Conservation (phyloP, 2,888 invertebrate species). For the Callinectes sapidus region DNA sequence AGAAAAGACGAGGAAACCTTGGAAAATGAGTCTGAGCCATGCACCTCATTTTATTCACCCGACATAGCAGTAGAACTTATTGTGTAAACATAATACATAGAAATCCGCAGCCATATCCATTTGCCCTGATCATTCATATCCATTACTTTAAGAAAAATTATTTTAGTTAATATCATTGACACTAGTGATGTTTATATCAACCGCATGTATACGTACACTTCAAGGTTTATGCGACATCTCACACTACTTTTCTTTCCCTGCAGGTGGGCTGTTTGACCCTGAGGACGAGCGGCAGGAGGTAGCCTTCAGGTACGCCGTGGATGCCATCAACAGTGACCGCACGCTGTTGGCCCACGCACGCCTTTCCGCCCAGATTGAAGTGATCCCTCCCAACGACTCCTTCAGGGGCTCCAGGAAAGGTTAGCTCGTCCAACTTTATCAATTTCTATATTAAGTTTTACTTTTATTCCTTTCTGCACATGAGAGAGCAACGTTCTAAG, state of each 20-base stretch:
- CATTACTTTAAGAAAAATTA: background rate
- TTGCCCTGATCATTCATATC: background rate
- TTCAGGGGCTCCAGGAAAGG: conserved; percentile 75
- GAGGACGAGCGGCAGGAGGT: conserved; percentile 91
- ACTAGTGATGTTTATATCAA: background rate
- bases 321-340: conserved; percentile 90
- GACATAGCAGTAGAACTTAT: too few species aligned
- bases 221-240: background rate
- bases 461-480: background rate
- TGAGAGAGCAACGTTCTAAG: background rate
- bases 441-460: background rate
- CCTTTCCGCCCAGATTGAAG: conserved; percentile 75
- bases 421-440: background rate
- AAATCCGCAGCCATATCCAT: background rate
- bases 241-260: conserved; percentile 27
- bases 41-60: too few species aligned
- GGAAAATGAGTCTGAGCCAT: too few species aligned
- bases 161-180: background rate
- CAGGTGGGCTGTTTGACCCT: conserved; percentile 92
- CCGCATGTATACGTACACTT: background rate
- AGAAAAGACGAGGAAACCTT: too few species aligned
- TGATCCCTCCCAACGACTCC: conserved; percentile 76
- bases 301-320: conserved; percentile 94
- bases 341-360: conserved; percentile 82
- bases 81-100: too few species aligned